Evolutionary conservation across 2,797 vertebrate genomes (phyloP).

Genomic region (Coendou prehensilis): DNA sequence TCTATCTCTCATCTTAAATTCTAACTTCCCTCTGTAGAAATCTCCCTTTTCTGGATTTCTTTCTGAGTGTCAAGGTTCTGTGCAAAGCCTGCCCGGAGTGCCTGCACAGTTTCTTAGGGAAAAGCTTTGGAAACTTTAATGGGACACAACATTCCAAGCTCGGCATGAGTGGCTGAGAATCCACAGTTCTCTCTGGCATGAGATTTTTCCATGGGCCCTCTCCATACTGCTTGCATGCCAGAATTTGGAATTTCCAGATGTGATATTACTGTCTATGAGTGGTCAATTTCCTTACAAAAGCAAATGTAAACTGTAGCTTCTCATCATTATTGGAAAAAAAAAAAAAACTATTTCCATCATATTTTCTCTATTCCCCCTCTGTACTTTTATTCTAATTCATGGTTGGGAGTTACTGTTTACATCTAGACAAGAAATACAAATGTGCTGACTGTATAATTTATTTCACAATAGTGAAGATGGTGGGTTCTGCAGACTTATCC

Average conservation of each 20-base stretch:
- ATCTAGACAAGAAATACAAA: slow-evolving; percentile 2
- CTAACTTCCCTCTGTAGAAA: not conserved
- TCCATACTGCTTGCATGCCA: slow-evolving; percentile 57
- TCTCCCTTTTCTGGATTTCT: not conserved
- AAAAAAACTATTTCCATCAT: not conserved
- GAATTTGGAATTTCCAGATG: slow-evolving; percentile 72
- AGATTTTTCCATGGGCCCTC: slow-evolving; percentile 72
- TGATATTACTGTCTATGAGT: not conserved
- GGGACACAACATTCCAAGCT: slow-evolving; percentile 68
- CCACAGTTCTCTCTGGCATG: slow-evolving; percentile 61
- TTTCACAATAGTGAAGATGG: slow-evolving; percentile 16
- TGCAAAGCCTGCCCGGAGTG: not conserved
- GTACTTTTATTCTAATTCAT: not conserved
- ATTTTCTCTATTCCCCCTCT: not conserved
- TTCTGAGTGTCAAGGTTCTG: not conserved
- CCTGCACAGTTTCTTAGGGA: not conserved
- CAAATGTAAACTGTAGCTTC: slow-evolving; percentile 36
- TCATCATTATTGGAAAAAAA: not conserved
- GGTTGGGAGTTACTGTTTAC: not conserved
- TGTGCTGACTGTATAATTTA: not conserved
- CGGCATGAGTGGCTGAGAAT: slow-evolving; percentile 53
- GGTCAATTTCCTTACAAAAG: slow-evolving; percentile 47
- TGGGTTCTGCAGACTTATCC: not conserved
- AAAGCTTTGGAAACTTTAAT: slow-evolving; percentile 69
- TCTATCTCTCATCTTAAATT: not conserved